Base-by-base conservation (phyloP, 2,113 vertebrate genomes). In the Burhinus bistriatus region DNA sequence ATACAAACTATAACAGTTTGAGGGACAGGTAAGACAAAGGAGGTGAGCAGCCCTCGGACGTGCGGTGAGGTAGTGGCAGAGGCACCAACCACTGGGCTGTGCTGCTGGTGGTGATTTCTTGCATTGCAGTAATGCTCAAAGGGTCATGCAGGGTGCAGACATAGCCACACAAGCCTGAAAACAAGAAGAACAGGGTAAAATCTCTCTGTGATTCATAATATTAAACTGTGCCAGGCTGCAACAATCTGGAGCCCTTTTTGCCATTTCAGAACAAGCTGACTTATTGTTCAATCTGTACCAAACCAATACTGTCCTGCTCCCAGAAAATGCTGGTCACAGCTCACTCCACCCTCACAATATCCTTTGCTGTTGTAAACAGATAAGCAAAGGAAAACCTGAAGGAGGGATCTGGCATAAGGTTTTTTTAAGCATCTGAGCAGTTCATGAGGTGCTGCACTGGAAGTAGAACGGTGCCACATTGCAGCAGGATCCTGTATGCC, bases 11-110 rank as follows among this genome's bases (percentile, higher is more conserved):
- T 6, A 69, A 9, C 25, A 19, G 7, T 71, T 7, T 44, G 22
- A 68, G 47, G 38, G 76, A 49, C 36, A 83, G 71, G 7, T 15
- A n/a, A 80, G 76, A 32, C 15, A 40, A 23, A 57, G 11, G 9
- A 23, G 9, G 14, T 30, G 38, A 82, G 45, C 29, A 88, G 3
- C 7, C 16, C 34, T 68, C 0, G 0, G 40, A 26, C 0, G 1
- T 2, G 9, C 0, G 3, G 23, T 72, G 13, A 16, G 9, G 34
- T 8, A 61, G 25, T 26, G 42, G 8, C 57, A 85, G 70, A 57
- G 66, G 9, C 42, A 82, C 6, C 17, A 18, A 1, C 7, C 15
- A 3, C 26, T 38, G 7, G 21, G 16, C 13, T 59, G 11, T 42
- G 47, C 13, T 81, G 8, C 23, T 59, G 1, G 72, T 52, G 1